phyloP scores from a whole-genome alignment of 2,113 vertebrate genomes.

The Oceanodroma tethys region DNA sequence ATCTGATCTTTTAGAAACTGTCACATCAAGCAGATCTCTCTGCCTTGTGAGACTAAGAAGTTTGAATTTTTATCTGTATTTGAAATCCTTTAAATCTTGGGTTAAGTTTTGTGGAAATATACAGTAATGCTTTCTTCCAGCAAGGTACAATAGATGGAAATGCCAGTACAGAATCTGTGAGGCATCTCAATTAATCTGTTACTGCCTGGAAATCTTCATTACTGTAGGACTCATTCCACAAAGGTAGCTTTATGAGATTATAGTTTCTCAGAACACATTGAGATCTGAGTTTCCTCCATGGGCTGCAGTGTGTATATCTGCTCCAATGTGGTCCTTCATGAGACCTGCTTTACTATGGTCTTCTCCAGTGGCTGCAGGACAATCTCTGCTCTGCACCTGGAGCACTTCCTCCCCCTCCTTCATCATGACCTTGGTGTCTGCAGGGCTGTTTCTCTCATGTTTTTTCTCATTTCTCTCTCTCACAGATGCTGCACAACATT shows the following conservation, averaged over 20 bases:
- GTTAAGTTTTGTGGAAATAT: background rate
- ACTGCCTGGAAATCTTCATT: background rate
- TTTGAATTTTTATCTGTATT: background rate
- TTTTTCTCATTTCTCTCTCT: background rate
- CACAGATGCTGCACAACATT: background rate
- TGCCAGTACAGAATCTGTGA: background rate
- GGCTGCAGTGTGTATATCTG: background rate
- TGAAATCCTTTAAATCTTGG: background rate
- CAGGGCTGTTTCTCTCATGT: background rate
- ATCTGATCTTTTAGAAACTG: background rate
- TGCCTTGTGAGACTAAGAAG: background rate
- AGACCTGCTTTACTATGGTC: background rate
- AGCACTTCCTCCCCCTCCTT: fast-evolving
- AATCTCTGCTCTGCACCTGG: background rate
- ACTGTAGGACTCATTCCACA: background rate
- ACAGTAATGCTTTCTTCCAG: background rate
- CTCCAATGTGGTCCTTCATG: background rate
- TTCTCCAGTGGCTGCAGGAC: background rate
- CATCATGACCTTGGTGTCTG: background rate
- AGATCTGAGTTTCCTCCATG: background rate
- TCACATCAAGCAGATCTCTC: background rate
- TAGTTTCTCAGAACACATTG: background rate
- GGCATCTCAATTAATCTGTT: background rate
- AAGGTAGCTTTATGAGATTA: background rate
- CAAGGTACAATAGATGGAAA: background rate